A percentile compares a stretch with the other conserved stretches of the same genome.
Conservation (phyloP, 2,888 invertebrate species). For the Scaeva pyrastri region DNA sequence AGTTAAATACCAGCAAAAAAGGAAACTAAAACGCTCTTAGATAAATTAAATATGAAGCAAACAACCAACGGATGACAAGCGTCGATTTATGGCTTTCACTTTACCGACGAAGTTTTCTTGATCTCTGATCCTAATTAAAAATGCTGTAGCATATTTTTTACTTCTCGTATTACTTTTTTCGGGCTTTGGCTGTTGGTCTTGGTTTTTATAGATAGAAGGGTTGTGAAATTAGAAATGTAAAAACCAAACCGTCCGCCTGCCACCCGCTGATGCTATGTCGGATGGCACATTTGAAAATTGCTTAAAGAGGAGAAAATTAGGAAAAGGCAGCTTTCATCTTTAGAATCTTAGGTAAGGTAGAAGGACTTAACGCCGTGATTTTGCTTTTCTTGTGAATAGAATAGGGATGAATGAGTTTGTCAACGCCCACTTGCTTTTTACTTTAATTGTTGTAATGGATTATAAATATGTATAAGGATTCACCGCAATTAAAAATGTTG, state of each 20-base stretch:
- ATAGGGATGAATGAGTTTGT: slow-evolving; percentile 51
- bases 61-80: slow-evolving; percentile 57
- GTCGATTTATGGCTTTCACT: slow-evolving; percentile 62
- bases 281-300: slow-evolving; percentile 52
- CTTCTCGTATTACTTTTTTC: slow-evolving; percentile 39
- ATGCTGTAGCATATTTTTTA: slow-evolving; percentile 43
- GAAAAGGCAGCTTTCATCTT: slow-evolving; percentile 58
- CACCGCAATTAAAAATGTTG: slow-evolving; percentile 60
- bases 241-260: not conserved
- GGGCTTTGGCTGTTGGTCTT: slow-evolving; percentile 7
- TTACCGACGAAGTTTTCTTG: slow-evolving; percentile 57
- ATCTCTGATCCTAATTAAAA: slow-evolving; percentile 66
- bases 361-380: slow-evolving; percentile 53
- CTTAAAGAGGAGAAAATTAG: slow-evolving; percentile 65
- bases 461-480: slow-evolving; percentile 57
- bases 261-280: not conserved
- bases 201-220: slow-evolving; percentile 30
- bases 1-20: slow-evolving; percentile 44
- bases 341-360: slow-evolving; percentile 28
- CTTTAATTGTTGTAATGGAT: slow-evolving; percentile 64
- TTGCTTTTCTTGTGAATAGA: slow-evolving; percentile 50
- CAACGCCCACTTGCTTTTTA: slow-evolving; percentile 57
- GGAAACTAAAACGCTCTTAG: slow-evolving; percentile 46
- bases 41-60: slow-evolving; percentile 62
- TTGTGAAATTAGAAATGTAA: slow-evolving; percentile 43